Evolutionary conservation across 2,113 vertebrate species (phyloP).

Genomic region (Tamias sibiricus): DNA sequence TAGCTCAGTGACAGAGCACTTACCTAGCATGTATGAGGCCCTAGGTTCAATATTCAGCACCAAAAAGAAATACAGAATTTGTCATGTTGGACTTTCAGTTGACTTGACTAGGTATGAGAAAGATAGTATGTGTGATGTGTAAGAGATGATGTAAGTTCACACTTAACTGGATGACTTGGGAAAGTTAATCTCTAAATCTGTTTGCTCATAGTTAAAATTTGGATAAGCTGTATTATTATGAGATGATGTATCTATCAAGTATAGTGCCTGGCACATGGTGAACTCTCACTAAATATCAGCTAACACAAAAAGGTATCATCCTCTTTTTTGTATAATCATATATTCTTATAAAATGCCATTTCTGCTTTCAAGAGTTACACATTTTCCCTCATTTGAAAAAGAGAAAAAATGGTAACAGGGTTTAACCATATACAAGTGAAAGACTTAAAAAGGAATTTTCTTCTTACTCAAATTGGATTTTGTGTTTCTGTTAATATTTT

Average conservation of each 20-base stretch:
- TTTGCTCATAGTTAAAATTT: slow-evolving; percentile 1
- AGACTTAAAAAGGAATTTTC: not conserved
- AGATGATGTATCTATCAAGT: not conserved
- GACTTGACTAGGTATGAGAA: not conserved
- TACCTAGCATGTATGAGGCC: not conserved
- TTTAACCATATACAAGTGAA: not conserved
- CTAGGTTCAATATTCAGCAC: not conserved
- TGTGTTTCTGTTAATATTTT: not conserved
- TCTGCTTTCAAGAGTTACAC: not conserved
- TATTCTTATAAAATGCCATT: not conserved
- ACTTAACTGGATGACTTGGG: not conserved
- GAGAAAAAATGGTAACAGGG: not conserved
- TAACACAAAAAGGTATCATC: not conserved
- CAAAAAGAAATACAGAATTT: not conserved
- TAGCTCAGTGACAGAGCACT: not conserved
- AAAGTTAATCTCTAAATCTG: not conserved
- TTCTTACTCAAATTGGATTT: not conserved
- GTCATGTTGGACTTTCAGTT: not conserved
- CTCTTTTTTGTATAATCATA: not conserved
- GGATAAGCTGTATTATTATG: not conserved
- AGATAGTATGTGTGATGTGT: not conserved
- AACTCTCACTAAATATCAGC: not conserved
- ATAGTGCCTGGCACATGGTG: not conserved
- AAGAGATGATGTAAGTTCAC: not conserved
- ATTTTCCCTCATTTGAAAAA: not conserved